Evolutionary conservation across 2,113 vertebrate species (phyloP), one percentile per base, ranked within the genome.

Genomic region (Diadophis punctatus): DNA sequence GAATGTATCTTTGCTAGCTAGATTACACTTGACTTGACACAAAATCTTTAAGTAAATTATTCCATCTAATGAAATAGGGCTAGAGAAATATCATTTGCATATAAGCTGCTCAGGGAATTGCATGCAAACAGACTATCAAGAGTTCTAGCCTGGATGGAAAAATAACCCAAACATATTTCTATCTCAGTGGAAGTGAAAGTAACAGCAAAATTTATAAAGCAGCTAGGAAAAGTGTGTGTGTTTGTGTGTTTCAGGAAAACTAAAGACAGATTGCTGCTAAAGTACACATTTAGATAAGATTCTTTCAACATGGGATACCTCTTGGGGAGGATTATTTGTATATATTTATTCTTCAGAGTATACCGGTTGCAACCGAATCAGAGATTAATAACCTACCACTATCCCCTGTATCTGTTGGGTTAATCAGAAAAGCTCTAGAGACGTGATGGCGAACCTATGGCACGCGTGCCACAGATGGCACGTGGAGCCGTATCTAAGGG

Each of bases 371-470:
- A 96, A 90, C 80, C 52, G 53, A 94, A 95, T 0, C 90, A 94
- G 96, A 92, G 91, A 86, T 18, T 95, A 88, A 96, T 95, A 95
- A 94, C 91, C 91, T 93, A 84, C 87, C 52, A 46, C 52, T 92
- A 27, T n/a, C 46, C 55, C 3, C 11, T 63, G 86, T 52, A 93
- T 91, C 92, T 60, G 88, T 53, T 93, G 91, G 93, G 92, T 96
- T 96, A 95, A 94, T 0, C 12, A 93, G 95, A 94, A 96, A 96
- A 96, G 93, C 94, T 93, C 87, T 94, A 20, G 94, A 96, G 93
- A 3, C 46, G 5, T 46, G 46, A 46, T 46, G 46, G 46, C 5
- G 46, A 46, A 46, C 46, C 46, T 46, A 46, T 2, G 46, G 46
- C 46, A 46, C 46, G 3, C 5, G 46, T 46, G 46, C n/a, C n/a